Conservation (phyloP, 2,797 vertebrate species). For the Choloepus didactylus region DNA sequence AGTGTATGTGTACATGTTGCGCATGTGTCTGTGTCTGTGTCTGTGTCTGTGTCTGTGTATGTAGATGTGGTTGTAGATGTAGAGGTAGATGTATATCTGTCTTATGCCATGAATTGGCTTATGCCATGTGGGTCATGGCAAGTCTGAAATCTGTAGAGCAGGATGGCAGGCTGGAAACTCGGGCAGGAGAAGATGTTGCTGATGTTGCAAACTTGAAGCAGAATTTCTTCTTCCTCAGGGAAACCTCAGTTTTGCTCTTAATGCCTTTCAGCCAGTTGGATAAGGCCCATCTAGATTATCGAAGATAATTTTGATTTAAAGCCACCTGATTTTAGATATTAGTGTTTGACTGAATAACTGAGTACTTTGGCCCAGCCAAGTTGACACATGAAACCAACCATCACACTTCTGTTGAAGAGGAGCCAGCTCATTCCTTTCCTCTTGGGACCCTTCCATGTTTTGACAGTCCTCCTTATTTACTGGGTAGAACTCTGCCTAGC, state of each 20-base stretch:
- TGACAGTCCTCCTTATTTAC: background rate
- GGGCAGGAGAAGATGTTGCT: background rate
- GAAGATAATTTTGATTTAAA: background rate
- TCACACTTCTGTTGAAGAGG: background rate
- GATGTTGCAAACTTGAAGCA: background rate
- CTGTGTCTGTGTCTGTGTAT: no score
- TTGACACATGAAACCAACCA: background rate
- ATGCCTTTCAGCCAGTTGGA: background rate
- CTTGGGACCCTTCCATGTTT: background rate
- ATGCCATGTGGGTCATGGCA: background rate
- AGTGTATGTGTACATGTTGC: no score
- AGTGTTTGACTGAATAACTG: background rate
- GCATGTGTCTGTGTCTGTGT: no score
- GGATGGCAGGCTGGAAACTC: background rate
- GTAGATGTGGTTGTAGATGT: no score
- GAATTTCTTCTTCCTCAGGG: no score
- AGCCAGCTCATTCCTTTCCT: background rate
- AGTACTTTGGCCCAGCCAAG: background rate
- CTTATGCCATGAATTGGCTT: no score
- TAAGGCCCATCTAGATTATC: background rate
- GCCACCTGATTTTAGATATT: background rate
- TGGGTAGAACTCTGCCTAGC: background rate
- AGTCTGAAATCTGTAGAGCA: background rate
- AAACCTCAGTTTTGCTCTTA: background rate
- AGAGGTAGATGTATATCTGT: no score